Evolutionary conservation across 2,113 vertebrate genomes (phyloP).

Genomic region (Hippocampus comes): DNA sequence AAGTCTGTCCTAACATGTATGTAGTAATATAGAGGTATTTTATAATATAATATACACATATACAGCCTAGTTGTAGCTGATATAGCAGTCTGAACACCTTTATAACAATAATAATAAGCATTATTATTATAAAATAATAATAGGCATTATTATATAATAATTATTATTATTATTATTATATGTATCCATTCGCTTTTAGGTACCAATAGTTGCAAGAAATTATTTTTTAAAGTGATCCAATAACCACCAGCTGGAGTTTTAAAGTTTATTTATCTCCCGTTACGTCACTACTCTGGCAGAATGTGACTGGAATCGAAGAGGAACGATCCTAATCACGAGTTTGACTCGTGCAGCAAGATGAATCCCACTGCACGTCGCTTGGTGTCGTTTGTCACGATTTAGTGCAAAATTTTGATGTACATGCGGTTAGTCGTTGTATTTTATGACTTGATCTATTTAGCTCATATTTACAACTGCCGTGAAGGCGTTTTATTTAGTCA

Average conservation of each 20-base stretch:
- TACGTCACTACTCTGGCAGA: constrained; percentile 27
- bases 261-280: constrained; percentile 32
- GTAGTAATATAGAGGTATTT: too few relatives aligned
- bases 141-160: too few relatives aligned
- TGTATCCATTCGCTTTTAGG: neutral
- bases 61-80: too few relatives aligned
- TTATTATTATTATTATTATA: too few relatives aligned
- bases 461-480: neutral
- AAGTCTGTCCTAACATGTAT: too few relatives aligned
- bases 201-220: neutral
- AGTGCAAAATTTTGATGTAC: neutral
- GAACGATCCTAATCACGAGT: neutral
- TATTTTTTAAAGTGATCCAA: too few relatives aligned
- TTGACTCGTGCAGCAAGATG: neutral
- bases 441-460: neutral
- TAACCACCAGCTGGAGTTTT: constrained; percentile 12
- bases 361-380: neutral
- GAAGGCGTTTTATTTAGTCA: neutral
- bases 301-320: constrained; percentile 20
- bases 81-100: too few relatives aligned
- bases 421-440: neutral
- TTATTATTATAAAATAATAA: too few relatives aligned
- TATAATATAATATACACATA: too few relatives aligned
- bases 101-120: too few relatives aligned
- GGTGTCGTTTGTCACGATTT: neutral